Percentiles rank a stretch among this genome's conserved stretches.
phyloP scores from a whole-genome alignment of 2,888 invertebrate genomes.

The Patella depressa region DNA sequence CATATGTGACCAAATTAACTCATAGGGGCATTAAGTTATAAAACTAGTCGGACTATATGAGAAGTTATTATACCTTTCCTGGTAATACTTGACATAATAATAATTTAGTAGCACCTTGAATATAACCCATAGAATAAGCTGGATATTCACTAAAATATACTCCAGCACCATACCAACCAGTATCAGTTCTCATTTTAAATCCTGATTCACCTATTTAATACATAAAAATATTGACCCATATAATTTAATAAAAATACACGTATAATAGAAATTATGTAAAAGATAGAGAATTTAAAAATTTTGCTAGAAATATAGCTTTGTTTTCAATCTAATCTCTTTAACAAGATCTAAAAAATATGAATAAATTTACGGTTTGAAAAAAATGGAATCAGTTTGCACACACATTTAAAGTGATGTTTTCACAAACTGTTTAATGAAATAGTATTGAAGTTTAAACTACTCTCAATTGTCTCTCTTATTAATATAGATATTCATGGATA shows the following conservation, averaged over 20 bases:
- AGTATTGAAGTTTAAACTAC: too few relatives aligned
- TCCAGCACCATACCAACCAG: slow-evolving; percentile 52
- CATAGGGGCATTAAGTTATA: too few relatives aligned
- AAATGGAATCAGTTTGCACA: neutral
- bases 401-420: too few relatives aligned
- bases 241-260: too few relatives aligned
- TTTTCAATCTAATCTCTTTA: neutral
- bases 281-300: too few relatives aligned
- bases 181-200: slow-evolving; percentile 45
- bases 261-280: too few relatives aligned
- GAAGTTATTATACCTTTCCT: slow-evolving; percentile 48
- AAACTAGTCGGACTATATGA: neutral
- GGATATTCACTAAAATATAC: slow-evolving; percentile 65
- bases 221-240: neutral
- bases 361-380: neutral
- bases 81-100: slow-evolving; percentile 59
- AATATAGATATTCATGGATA: too few relatives aligned
- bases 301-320: too few relatives aligned
- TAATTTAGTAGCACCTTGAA: slow-evolving; percentile 50
- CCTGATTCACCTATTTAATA: slow-evolving; percentile 39
- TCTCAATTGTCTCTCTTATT: too few relatives aligned
- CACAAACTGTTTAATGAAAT: too few relatives aligned
- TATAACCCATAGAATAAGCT: slow-evolving; percentile 59
- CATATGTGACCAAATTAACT: too few relatives aligned
- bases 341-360: neutral